Evolutionary conservation across 2,888 invertebrate genomes (phyloP), one percentile per base, ranked within the genome.

Genomic region (Prosapia bicincta): DNA sequence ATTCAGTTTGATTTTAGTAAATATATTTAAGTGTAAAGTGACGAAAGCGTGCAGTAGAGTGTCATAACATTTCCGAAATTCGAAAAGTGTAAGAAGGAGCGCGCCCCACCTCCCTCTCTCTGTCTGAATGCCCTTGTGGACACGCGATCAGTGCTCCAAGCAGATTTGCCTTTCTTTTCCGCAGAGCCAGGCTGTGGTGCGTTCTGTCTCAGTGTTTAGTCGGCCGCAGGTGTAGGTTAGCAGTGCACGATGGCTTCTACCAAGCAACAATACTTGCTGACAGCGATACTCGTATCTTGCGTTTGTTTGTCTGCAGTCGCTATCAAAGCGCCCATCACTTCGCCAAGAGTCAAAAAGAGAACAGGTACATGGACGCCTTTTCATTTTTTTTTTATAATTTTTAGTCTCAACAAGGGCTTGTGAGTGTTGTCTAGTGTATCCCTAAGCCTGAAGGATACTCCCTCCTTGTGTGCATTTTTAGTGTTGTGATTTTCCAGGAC

Each of bases 291-390:
- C 30, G 26, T 28, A n/a, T 66, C 24, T 25, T 72, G 67, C 72
- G 66, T 38, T 23, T 66, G 67, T 32, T 32, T 30, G 72, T 32
- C 32, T n/a, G 25, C 72, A 9, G 30, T 32, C 23, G 66, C 72
- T 24, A 32, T 72, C 67, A 66, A 32, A 38, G 72, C 32, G 7
- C 32, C 72, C 65, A 54, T 71, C 25, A 32, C 72, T 1, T 26
- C 72, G 0, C 13, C 72, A 15, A 72, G 72, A 66, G 66, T 66
- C 72, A 72, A 72, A 67, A 72, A 72, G 67, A 26, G 72, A 28
- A 72, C 72, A 72, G 72, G 72, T 72, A 67, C 72, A 20, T 54
- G 54, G 54, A 54, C 54, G 54, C 13, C n/a, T 54, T 20, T 9
- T 20, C 54, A 20, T 54, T 54, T 2, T 38, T 38, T 38, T 13